Conservation (phyloP, 2,113 vertebrate genomes). For the chimpanzee (Pan troglodytes) region NHGRI_mPanTro3-v2.1_pri NC_072412.2:81489501-81490000, state of each 20-base stretch:
- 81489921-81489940: not conserved
- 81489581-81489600: not conserved
- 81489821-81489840: constrained; percentile 5
- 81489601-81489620: not conserved
- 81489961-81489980: not conserved
- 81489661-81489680: not conserved
- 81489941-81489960: too few species aligned
- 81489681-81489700: not conserved
- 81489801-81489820: not conserved
- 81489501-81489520: not conserved
- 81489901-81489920: not conserved
- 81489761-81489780: not conserved
- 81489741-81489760: not conserved
- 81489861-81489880: not conserved
- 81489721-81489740: not conserved
- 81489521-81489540: not conserved
- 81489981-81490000: not conserved
- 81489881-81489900: not conserved
- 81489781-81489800: not conserved
- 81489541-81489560: not conserved
- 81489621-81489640: not conserved
- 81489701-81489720: not conserved
- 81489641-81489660: not conserved
- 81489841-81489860: not conserved
- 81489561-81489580: not conserved